Conservation (phyloP, 2,113 vertebrate genomes). For the Aythya baeri region DNA sequence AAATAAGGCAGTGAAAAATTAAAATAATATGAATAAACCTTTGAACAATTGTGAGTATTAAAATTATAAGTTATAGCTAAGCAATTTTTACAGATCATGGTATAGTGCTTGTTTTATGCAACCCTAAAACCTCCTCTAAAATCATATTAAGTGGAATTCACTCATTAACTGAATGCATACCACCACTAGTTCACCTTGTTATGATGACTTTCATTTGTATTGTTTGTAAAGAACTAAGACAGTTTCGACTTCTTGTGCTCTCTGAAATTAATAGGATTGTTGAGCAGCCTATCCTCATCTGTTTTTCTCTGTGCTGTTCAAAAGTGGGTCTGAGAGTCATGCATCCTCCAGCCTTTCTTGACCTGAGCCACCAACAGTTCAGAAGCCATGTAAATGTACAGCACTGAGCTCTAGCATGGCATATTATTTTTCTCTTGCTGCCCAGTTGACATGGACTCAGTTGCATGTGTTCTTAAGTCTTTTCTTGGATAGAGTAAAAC, state of each 20-base stretch:
- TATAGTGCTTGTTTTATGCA: neutral
- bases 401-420: neutral
- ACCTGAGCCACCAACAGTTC: neutral
- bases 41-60: neutral
- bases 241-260: neutral
- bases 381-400: neutral
- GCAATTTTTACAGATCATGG: neutral
- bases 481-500: neutral
- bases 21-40: neutral
- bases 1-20: neutral
- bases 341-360: neutral
- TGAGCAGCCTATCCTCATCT: neutral
- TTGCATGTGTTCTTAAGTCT: neutral
- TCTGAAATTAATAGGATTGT: accelerated
- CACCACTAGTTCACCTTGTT: neutral
- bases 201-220: neutral
- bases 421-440: neutral
- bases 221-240: neutral
- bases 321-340: neutral
- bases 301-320: neutral
- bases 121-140: neutral
- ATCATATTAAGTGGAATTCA: neutral
- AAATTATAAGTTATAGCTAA: neutral
- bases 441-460: neutral
- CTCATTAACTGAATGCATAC: neutral